Evolutionary conservation across 1,140 invertebrate species (phyloP).

Genomic region (Lasioglossum baleicum): DNA sequence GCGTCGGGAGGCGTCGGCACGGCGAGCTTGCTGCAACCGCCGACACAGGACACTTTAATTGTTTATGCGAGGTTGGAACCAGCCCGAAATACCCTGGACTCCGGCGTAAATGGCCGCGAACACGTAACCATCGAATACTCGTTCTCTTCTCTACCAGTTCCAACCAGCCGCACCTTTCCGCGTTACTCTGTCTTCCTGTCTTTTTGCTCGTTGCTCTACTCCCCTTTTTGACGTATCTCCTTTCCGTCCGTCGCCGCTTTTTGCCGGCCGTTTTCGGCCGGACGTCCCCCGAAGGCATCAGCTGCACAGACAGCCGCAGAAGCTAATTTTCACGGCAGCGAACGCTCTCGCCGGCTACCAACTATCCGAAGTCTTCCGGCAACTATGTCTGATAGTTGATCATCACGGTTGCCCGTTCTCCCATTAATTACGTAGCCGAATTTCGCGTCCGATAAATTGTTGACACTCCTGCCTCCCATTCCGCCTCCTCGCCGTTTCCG

Average conservation of each 20-base stretch:
- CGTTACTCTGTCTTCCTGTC: neutral
- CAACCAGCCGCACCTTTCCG: neutral
- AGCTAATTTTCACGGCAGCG: conserved; percentile 28
- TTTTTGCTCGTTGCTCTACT: neutral
- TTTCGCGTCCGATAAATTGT: neutral
- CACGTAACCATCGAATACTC: neutral
- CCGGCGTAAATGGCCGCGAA: neutral
- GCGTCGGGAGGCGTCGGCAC: too few species aligned
- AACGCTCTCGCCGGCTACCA: neutral
- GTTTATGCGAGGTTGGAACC: conserved; percentile 10
- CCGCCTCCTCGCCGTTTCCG: too few species aligned
- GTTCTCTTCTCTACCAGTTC: too few species aligned
- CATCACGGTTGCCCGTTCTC: too few species aligned
- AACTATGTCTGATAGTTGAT: conserved; percentile 27
- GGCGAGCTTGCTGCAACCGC: neutral
- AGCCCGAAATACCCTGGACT: neutral
- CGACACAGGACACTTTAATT: conserved; percentile 14
- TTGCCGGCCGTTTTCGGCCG: neutral
- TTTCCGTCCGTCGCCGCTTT: conserved; percentile 4
- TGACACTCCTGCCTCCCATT: too few species aligned
- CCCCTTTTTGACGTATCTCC: neutral
- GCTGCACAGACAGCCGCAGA: neutral
- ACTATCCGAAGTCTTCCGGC: conserved; percentile 26
- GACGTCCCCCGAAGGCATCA: conserved; percentile 22
- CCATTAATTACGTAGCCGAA: conserved; percentile 23